Base-by-base conservation (phyloP, 2,797 vertebrate genomes). In the Crocodylus rhombifer region DNA sequence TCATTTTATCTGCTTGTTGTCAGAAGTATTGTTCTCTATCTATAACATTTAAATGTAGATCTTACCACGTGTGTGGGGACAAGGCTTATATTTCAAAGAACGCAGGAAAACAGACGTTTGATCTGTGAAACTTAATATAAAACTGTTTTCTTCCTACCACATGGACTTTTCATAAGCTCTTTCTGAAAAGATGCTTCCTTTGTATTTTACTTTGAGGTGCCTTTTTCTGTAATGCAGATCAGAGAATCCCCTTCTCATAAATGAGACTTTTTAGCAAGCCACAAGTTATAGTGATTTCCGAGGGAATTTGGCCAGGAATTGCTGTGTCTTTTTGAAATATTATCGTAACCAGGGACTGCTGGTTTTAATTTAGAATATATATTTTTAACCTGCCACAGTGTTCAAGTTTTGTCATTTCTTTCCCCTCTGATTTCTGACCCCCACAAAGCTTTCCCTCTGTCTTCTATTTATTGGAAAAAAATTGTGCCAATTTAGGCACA, bases 401-500 rank as follows among this genome's bases (percentile, higher is more conserved):
- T 28, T 14, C 2, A 12, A 4, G 51, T 58, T 76, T 64, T 80
- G 8, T 71, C 5, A 1, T 75, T 76, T 12, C 30, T 81, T 81
- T 64, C 33, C 33, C 23, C 14, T 64, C 23, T 36, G 28, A 2
- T 2, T 0, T 76, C 56, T 25, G 56, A 28, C 60, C 6, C 55
- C 58, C 58, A 33, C 51, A 60, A 10, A 36, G 14, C 15, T 16
- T 71, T 3, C 7, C 28, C 51, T 71, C 84, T 21, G 17, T 57
- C 73, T 65, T 74, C 65, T 5, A 60, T 12, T 23, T 63, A 25
- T 12, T 42, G 56, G 28, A 69, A 51, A 51, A 26, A 26, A 81
- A 36, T n/a, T 51, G 1, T 3, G 23, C 76, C 1, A 1, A 55
- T 87, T 64, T 81, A 8, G 15, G 71, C 62, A 13, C 0, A 0